Evolutionary conservation across 2,113 vertebrate species (phyloP), one percentile per base, ranked within the genome.

Genomic region (Hypanus sabinus): DNA sequence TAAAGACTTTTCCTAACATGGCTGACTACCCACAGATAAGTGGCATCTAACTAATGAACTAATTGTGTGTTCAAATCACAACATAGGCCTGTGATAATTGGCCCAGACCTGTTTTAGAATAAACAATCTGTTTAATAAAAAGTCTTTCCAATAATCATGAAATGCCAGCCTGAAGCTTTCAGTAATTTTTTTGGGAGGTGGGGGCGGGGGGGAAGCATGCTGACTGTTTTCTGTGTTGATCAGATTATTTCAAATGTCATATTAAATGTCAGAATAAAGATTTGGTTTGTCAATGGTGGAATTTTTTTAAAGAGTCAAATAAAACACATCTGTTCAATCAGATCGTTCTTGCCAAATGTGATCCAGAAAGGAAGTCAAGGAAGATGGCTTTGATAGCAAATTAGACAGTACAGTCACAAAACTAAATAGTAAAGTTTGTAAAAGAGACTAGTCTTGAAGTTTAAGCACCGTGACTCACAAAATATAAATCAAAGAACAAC

Each of bases 31-130:
- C 60, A 90, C 4, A 33, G 85, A 68, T 90, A 65, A 90, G 60
- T 36, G 60, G 30, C 85, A 90, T 60, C 30, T 62, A 62, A 62
- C 57, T 62, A 88, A 60, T 88, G 85, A 90, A 90, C 85, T 90
- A 90, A 90, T 90, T 90, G 62, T 90, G 62, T 65, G 85, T 36
- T 90, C 85, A 68, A 65, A 65, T 90, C 18, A 90, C 85, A 90
- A 33, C 18, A 14, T 18, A 33, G 30, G 57, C n/a, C 16, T 36
- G n/a, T 90, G 85, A 90, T 90, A 90, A 90, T 90, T 65, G 33
- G 85, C n/a, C 85, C 30, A 90, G 60, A 36, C 27, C 22, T 33
- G n/a, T 90, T 90, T 18, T 33, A 33, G 33, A 33, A 33, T 24
- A 85, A 57, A 85, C 60, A 90, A 90, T 33, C 60, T 90, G 62